Evolutionary conservation across 2,888 invertebrate species (phyloP).

Genomic region (Tachina lurida): DNA sequence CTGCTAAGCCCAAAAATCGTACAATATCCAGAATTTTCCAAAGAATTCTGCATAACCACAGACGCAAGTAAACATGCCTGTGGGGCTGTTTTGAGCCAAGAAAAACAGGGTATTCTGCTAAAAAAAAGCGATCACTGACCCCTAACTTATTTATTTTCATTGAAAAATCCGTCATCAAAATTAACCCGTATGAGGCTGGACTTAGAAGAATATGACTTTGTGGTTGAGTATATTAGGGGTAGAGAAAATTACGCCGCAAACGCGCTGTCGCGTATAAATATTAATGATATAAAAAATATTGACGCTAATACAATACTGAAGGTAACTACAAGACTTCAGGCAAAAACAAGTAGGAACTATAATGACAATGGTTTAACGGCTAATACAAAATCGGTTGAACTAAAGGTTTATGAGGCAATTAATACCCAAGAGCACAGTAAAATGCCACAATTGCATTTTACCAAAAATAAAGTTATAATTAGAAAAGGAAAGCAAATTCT

Average conservation of each 20-base stretch:
- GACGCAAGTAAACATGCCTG: neutral
- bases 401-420: too few relatives aligned
- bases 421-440: too few relatives aligned
- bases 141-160: neutral
- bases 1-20: too few relatives aligned
- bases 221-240: slow-evolving; percentile 9
- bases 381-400: neutral
- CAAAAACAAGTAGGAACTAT: neutral
- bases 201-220: too few relatives aligned
- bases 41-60: neutral
- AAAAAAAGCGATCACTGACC: neutral
- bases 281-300: slow-evolving; percentile 15
- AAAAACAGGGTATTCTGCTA: neutral
- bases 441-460: too few relatives aligned
- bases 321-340: neutral
- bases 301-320: slow-evolving; percentile 5
- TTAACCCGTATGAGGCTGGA: too few relatives aligned
- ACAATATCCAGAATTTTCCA: neutral
- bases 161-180: neutral
- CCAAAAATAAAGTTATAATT: too few relatives aligned
- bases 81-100: neutral
- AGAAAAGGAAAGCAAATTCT: too few relatives aligned
- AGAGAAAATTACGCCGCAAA: slow-evolving; percentile 4
- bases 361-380: neutral
- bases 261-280: slow-evolving; percentile 20